phyloP scores from a whole-genome alignment of 2,888 invertebrate genomes.

The Punctoribates punctum region DNA sequence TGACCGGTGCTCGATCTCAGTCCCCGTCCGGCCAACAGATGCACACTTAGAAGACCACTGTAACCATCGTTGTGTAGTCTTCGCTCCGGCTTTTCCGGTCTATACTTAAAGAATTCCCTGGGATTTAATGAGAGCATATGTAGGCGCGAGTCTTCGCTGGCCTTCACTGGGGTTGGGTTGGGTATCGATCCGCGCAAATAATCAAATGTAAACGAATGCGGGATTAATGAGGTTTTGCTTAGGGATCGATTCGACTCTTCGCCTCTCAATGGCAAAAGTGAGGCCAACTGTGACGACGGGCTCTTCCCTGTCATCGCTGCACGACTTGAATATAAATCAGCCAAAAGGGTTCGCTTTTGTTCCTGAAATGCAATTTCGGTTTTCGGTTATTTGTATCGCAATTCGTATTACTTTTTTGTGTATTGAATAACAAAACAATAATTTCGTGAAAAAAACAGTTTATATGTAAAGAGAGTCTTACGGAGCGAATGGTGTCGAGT shows the following conservation, averaged over 20 bases:
- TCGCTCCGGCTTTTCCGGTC: constrained; percentile 46
- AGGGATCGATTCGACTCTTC: constrained; percentile 36
- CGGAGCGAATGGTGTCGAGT: constrained; percentile 60
- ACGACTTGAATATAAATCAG: constrained; percentile 41
- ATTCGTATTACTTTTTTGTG: background rate
- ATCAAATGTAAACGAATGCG: constrained; percentile 44
- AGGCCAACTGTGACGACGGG: constrained; percentile 23
- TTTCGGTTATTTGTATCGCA: background rate
- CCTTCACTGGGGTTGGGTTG: constrained; percentile 47
- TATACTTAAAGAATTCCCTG: constrained; percentile 77
- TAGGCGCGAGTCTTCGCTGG: constrained; percentile 46
- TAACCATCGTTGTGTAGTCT: constrained; percentile 57
- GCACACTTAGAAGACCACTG: constrained; percentile 85
- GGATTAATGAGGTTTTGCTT: constrained; percentile 46
- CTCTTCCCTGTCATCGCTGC: constrained; percentile 15
- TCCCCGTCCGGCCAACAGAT: constrained; percentile 80
- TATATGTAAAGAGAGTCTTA: constrained; percentile 57
- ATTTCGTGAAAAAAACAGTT: background rate
- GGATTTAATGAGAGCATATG: constrained; percentile 47
- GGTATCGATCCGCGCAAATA: constrained; percentile 44
- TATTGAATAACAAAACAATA: too few species aligned
- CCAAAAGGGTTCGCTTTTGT: constrained; percentile 35
- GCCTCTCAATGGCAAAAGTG: constrained; percentile 16
- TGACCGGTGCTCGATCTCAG: constrained; percentile 57
- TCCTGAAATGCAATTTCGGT: constrained; percentile 19